These are phyloP conservation scores for Ophion costatus DNA, from an alignment of 2,888 invertebrate genomes.

Conservation along the genomic window DNA sequence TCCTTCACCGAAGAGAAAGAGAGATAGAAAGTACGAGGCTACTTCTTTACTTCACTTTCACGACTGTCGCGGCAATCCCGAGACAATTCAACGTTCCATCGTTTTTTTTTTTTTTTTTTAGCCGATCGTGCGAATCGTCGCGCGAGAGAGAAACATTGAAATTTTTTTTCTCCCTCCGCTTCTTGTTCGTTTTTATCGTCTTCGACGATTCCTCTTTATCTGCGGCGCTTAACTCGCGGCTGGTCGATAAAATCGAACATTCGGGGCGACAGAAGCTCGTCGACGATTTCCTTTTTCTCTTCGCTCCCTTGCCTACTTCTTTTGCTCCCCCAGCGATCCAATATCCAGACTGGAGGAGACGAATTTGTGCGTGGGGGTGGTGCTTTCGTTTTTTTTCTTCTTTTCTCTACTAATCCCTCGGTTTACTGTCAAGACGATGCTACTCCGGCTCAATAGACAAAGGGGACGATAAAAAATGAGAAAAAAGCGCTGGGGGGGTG, in stretches of 20 bases:
- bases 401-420: slow-evolving; percentile 14
- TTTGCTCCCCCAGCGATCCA: slow-evolving; percentile 10
- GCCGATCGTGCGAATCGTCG: slow-evolving; percentile 17
- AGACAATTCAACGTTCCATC: slow-evolving; percentile 33
- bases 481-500: not conserved
- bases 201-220: slow-evolving; percentile 30
- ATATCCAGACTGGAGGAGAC: slow-evolving; percentile 11
- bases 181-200: slow-evolving; percentile 25
- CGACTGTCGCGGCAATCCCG: slow-evolving; percentile 31
- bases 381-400: not conserved
- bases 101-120: not conserved
- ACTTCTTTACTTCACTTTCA: slow-evolving; percentile 36
- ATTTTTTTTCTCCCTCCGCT: slow-evolving; percentile 19
- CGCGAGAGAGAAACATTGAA: slow-evolving; percentile 35
- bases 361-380: slow-evolving; percentile 5
- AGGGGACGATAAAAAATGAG: not conserved
- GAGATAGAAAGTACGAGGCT: slow-evolving; percentile 11
- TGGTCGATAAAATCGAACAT: slow-evolving; percentile 49
- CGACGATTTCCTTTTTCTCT: not conserved
- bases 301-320: not conserved
- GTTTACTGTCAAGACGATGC: slow-evolving; percentile 12
- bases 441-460: slow-evolving; percentile 7
- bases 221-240: not conserved
- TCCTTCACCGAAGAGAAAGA: slow-evolving; percentile 10
- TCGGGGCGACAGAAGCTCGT: slow-evolving; percentile 20